Evolutionary conservation across 92 coral and sea anemone genomes (phyloP).

Genomic region (Phenganax stokvisi): DNA sequence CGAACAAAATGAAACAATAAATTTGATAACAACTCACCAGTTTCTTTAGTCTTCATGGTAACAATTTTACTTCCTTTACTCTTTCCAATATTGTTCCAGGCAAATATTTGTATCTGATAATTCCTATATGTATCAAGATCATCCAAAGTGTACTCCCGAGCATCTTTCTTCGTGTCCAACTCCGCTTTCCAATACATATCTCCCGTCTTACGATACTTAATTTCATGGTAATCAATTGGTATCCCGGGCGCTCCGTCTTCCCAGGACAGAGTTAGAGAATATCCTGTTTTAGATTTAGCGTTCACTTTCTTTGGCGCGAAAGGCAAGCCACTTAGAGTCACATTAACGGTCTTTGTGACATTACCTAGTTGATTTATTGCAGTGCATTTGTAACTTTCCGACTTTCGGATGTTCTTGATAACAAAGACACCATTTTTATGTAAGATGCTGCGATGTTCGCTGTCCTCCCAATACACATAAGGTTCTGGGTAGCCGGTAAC

Average conservation of each 20-base stretch:
- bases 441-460: neutral
- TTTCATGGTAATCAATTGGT: slow-evolving; percentile 54
- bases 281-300: slow-evolving; percentile 49
- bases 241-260: slow-evolving; percentile 56
- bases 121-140: slow-evolving; percentile 57
- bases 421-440: slow-evolving; percentile 43
- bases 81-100: slow-evolving; percentile 63
- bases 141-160: slow-evolving; percentile 43
- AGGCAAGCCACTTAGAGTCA: slow-evolving; percentile 78
- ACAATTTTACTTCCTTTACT: slow-evolving; percentile 74
- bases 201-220: slow-evolving; percentile 58
- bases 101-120: slow-evolving; percentile 72
- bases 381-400: slow-evolving; percentile 69
- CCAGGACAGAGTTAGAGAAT: slow-evolving; percentile 71
- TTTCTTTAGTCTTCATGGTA: slow-evolving; percentile 60
- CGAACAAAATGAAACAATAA: neutral
- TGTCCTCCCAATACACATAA: slow-evolving; percentile 57
- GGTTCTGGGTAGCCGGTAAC: slow-evolving; percentile 77
- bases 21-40: slow-evolving; percentile 50
- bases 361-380: slow-evolving; percentile 59
- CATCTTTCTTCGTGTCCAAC: slow-evolving; percentile 52
- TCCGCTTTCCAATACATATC: slow-evolving; percentile 49
- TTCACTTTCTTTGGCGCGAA: slow-evolving; percentile 67
- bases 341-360: slow-evolving; percentile 56
- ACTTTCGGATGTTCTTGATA: slow-evolving; percentile 51